Base-by-base conservation (phyloP, 2,888 invertebrate genomes). In the Erannis defoliaria region DNA sequence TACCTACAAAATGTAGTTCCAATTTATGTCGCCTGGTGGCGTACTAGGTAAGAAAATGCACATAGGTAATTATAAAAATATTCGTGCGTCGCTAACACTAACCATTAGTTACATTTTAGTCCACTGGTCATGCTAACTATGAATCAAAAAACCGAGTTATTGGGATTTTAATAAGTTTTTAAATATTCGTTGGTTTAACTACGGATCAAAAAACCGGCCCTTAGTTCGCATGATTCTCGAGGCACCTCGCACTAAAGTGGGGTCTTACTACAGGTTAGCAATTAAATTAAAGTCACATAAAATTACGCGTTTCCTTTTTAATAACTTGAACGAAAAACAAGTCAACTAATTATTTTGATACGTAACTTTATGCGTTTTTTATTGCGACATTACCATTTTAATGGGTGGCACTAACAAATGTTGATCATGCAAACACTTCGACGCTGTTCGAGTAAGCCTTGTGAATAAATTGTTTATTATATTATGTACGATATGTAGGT, bases 301-400 rank as follows among this genome's bases (percentile, higher is more conserved):
- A 51, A 31, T 51, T 40, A 51, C 51, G 40, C 51, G 40, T 51
- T 51, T 51, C 51, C 40, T 16, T 16, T 38, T 29, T 40, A 40
- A 51, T 40, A 40, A 51, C 51, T 42, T 51, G 51, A 42, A 51
- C 51, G 51, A 40, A 51, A 51, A 51, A 51, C 51, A 51, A 51
- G 54, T 55, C 45, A 26, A 45, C 54, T 45, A 55, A 55, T 55
- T 35, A 55, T 55, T 55, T 33, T 55, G 45, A 55, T 45, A 55
- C 45, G 54, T 45, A 55, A 12, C 5, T 46, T 46, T 55, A 55
- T 55, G 55, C 37, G 46, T 55, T 43, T 55, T 55, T 55, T 46
- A 46, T 37, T 46, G 46, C 55, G 26, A 9, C 45, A 55, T 55
- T 55, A 46, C 55, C 55, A 55, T 55, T 55, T 55, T 45, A 55